phyloP scores from a whole-genome alignment of 1,140 invertebrate species.

The Sarcophaga peregrina region DNA sequence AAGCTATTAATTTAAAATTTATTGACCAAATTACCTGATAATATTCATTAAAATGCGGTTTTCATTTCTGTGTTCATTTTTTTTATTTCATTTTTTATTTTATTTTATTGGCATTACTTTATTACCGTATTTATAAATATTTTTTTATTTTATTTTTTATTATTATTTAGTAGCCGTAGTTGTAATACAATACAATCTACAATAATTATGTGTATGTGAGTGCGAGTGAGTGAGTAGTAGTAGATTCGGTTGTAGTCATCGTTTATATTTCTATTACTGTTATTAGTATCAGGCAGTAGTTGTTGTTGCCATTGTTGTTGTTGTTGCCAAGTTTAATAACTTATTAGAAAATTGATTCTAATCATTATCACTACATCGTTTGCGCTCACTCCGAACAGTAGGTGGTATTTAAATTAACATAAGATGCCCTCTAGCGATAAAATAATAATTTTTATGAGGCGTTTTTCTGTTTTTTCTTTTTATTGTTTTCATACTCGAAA shows the following conservation, averaged over 20 bases:
- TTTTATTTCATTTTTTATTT: no score
- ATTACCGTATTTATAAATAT: no score
- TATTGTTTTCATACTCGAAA: not conserved
- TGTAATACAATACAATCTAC: no score
- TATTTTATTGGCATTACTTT: no score
- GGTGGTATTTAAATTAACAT: slow-evolving; percentile 41
- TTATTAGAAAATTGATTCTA: slow-evolving; percentile 25
- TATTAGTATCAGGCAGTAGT: not conserved
- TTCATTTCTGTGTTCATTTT: not conserved
- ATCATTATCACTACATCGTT: slow-evolving; percentile 11
- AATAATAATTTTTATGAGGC: not conserved
- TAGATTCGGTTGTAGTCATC: not conserved
- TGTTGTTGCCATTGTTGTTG: not conserved
- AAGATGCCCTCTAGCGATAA: slow-evolving; percentile 28
- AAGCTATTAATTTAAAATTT: slow-evolving; percentile 22
- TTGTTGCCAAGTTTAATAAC: not conserved
- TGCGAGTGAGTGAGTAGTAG: not conserved
- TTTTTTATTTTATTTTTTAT: no score
- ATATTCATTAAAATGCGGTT: slow-evolving; percentile 25
- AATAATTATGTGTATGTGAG: not conserved
- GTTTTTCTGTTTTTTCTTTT: not conserved
- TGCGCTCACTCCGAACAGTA: slow-evolving; percentile 21
- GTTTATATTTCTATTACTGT: not conserved
- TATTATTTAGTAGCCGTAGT: no score
- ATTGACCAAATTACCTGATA: slow-evolving; percentile 16